These are phyloP conservation scores for Mastomys coucha DNA, from an alignment of 2,113 vertebrate species.

Conservation along the genomic window DNA sequence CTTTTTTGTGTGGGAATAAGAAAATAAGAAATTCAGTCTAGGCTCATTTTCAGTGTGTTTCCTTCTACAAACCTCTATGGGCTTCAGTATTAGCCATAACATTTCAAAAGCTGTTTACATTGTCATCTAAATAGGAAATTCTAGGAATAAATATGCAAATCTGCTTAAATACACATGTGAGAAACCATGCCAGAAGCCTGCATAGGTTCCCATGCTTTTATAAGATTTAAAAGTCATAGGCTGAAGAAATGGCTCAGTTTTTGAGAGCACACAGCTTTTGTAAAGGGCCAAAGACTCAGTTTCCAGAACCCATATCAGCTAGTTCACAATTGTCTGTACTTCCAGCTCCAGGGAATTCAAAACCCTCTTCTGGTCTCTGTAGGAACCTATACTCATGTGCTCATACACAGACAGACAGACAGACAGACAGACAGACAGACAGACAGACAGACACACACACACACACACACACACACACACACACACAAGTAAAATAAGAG, in stretches of 20 bases:
- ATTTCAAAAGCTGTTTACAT: not conserved
- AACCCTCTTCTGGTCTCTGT: too few relatives aligned
- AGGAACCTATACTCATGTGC: not conserved
- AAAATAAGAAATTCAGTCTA: conserved; percentile 10
- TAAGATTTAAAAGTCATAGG: not conserved
- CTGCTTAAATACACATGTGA: not conserved
- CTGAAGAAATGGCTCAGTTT: not conserved
- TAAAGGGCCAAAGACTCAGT: not conserved
- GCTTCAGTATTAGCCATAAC: conserved; percentile 3
- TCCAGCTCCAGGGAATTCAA: not conserved
- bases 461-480: not conserved
- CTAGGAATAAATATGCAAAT: not conserved
- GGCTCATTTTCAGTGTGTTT: not conserved
- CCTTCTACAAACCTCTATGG: not conserved
- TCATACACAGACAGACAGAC: not conserved
- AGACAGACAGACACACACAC: not conserved
- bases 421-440: not conserved
- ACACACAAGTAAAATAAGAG: not conserved
- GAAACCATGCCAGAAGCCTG: not conserved
- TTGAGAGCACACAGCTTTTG: not conserved
- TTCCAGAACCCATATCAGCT: not conserved
- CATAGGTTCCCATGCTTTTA: not conserved
- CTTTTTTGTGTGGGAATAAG: not conserved
- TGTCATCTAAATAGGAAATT: conserved; percentile 1
- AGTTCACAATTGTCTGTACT: not conserved